Evolutionary conservation across 2,888 invertebrate genomes (phyloP), one percentile per base, ranked within the genome.

Genomic region (Hydroisotoma schaefferi): DNA sequence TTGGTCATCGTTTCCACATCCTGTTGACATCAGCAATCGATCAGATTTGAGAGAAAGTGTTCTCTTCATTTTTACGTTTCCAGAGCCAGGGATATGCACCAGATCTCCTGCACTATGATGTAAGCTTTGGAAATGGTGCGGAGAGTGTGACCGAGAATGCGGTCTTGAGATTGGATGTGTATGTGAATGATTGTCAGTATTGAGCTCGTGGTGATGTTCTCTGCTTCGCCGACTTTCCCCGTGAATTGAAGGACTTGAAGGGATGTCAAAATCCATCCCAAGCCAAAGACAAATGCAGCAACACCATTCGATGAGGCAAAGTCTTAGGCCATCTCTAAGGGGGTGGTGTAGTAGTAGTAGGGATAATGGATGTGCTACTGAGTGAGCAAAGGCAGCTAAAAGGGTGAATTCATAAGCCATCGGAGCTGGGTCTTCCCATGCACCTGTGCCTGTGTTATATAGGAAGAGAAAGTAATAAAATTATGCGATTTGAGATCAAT

Each of bases 361-460:
- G 69, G 90, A 80, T 37, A 87, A 83, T 2, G 90, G 90, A 76
- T 90, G 90, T 71, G 89, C 87, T 73, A 89, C 88, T 33, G 90
- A 88, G 78, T 90, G 90, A 69, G 88, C 86, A 80, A 89, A 89
- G 69, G 90, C 89, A 78, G 90, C 88, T 82, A 90, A 89, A 73
- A 90, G 82, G 53, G 88, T 88, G 74, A 90, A 87, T 87, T 88
- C 73, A 56, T 70, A 73, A 48, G 63, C 70, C 47, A 59, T 64
- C 22, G 70, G 73, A 33, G 65, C 71, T 43, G 70, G 72, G 64
- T 71, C 73, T 57, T 68, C 70, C 71, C 68, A 70, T 23, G 57
- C 6, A 18, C 40, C 40, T n/a, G 8, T 27, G 27, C 28, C 18
- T 18, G 5, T 12, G 28, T 18, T 23, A 8, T 8, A 22, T n/a